phyloP scores from a whole-genome alignment of 2,888 invertebrate genomes.

The Lasioglossum oenotherae region DNA sequence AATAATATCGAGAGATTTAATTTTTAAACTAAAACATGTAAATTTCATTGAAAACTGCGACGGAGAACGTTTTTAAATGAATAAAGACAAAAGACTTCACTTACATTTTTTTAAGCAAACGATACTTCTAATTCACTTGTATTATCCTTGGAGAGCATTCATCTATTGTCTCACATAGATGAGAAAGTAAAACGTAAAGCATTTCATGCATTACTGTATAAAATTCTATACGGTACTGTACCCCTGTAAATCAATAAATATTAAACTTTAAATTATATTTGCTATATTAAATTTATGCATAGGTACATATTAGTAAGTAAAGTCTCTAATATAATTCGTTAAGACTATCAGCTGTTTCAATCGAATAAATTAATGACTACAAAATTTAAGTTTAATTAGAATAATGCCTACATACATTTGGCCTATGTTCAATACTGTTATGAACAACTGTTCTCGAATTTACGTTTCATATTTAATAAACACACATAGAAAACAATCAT shows the following conservation, averaged over 20 bases:
- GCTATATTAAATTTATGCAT: constrained; percentile 1
- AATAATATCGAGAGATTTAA: constrained; percentile 32
- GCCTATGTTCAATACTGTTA: constrained; percentile 14
- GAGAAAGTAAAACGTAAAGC: background rate
- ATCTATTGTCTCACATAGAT: background rate
- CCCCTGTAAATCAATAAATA: background rate
- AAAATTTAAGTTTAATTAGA: background rate
- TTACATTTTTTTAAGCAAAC: constrained; percentile 17
- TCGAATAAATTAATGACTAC: background rate
- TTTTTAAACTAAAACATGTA: constrained; percentile 19
- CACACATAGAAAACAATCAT: constrained; percentile 5
- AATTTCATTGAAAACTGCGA: constrained; percentile 23
- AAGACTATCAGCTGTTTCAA: background rate
- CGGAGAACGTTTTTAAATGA: background rate
- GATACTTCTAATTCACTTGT: background rate
- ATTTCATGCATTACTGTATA: background rate
- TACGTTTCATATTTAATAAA: constrained; percentile 35
- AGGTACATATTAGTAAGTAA: background rate
- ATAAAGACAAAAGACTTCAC: background rate
- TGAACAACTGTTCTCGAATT: constrained; percentile 18
- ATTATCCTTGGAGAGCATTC: background rate
- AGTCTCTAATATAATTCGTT: background rate
- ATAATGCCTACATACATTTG: constrained; percentile 8
- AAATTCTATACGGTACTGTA: background rate
- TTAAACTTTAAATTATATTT: background rate